phyloP scores from a whole-genome alignment of 2,113 vertebrate genomes.

The Sialia sialis region DNA sequence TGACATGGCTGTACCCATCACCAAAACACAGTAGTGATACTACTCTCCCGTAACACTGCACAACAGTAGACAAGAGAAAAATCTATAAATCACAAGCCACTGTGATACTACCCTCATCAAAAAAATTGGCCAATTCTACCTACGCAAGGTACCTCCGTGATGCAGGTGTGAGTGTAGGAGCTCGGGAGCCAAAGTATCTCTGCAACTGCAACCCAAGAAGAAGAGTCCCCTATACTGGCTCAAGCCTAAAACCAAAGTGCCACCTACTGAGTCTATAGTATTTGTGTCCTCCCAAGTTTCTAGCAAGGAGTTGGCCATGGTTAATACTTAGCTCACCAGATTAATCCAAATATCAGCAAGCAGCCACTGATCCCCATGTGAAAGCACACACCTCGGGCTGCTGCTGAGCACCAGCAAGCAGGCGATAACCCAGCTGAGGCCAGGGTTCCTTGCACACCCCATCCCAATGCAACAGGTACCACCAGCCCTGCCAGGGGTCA shows the following conservation, averaged over 20 bases:
- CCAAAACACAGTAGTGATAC: background rate
- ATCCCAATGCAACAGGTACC: rapidly evolving
- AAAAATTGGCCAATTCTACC: background rate
- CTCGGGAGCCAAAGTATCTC: rapidly evolving
- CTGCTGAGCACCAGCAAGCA: background rate
- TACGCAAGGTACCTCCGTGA: rapidly evolving
- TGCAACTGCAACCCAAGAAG: background rate
- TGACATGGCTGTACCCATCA: rapidly evolving
- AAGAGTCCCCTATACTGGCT: background rate
- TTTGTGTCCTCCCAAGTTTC: background rate
- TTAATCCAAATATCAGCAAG: background rate
- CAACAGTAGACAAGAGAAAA: background rate
- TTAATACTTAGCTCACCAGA: background rate
- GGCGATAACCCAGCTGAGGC: background rate
- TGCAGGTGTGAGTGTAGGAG: background rate
- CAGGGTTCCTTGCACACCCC: background rate
- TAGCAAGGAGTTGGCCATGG: background rate
- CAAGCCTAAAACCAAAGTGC: background rate
- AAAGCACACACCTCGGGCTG: rapidly evolving
- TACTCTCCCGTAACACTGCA: rapidly evolving
- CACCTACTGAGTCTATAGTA: background rate
- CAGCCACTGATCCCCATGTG: rapidly evolving
- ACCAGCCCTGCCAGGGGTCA: background rate
- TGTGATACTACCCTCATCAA: background rate
- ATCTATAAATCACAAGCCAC: background rate